Evolutionary conservation across 2,797 vertebrate genomes (phyloP), one percentile per base, ranked within the genome.

Genomic region (Nannoperca obscura): DNA sequence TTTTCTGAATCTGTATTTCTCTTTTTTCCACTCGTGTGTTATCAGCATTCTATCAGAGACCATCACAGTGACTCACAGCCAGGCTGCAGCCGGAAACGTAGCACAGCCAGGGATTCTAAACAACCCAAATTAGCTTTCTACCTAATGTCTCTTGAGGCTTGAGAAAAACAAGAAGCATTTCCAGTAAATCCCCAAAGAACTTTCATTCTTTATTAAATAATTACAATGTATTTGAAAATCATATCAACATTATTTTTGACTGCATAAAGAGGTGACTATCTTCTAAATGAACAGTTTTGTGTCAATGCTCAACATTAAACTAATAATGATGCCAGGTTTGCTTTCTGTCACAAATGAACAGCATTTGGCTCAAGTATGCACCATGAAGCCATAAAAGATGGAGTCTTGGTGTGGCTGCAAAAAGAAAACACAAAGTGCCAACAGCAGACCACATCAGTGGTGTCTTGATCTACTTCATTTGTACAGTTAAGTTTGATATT

Each of bases 331-430:
- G 11, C 15, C 38, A 13, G 22, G n/a, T 67, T 52, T 59, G 50
- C 32, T 42, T 66, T 24, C 27, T 15, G 10, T 61, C 42, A 58
- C 24, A 19, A 64, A 59, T 70, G 32, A 71, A 58, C 54, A 59
- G 22, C 61, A 60, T 30, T 32, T 20, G 22, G 46, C 61, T 70
- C 50, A 11, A 61, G 61, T 49, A 27, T 6, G 0, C 13, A 24
- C 38, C n/a, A 65, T 65, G 24, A 77, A 84, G 10, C 36, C 50
- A 71, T 71, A 44, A 72, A 77, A 8, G 8, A 34, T 27, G n/a
- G n/a, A 46, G 19, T 20, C 10, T 36, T 27, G 27, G 34, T 40
- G 50, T 36, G 54, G 20, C 13, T 22, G n/a, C 36, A 32, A 40
- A 42, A 44, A 47, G 1, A 34, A 34, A 34, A 61, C 22, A 12